phyloP scores from a whole-genome alignment of 2,797 vertebrate species.

The Spinus olivaceus region DNA sequence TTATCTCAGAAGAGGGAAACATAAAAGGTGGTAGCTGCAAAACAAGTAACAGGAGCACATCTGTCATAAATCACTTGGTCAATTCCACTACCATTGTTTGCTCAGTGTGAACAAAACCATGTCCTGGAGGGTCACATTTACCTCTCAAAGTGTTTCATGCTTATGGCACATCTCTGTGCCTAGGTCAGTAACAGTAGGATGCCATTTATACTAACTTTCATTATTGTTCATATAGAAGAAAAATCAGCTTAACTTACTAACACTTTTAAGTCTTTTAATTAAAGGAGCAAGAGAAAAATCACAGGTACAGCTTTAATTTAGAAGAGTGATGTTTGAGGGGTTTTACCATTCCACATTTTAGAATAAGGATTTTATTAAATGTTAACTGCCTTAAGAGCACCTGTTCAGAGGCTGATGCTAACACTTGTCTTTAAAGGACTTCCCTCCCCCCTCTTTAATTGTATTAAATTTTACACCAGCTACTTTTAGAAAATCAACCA shows the following conservation, averaged over 20 bases:
- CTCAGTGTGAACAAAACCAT: not conserved
- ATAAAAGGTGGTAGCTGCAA: not conserved
- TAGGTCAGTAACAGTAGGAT: not conserved
- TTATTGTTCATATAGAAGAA: not conserved
- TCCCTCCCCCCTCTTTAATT: rapidly evolving
- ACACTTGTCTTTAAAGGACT: not conserved
- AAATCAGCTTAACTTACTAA: not conserved
- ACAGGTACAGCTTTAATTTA: not conserved
- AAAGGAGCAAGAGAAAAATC: not conserved
- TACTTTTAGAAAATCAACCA: not conserved
- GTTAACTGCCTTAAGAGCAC: not conserved
- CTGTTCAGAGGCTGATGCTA: not conserved
- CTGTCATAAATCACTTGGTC: not conserved
- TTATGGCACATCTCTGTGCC: not conserved
- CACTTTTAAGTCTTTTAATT: not conserved
- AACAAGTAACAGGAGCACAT: not conserved
- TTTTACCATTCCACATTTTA: not conserved
- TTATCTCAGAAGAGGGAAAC: not conserved
- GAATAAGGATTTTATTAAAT: not conserved
- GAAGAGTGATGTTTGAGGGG: not conserved
- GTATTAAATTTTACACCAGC: not conserved
- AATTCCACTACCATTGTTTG: rapidly evolving
- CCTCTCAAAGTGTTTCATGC: not conserved
- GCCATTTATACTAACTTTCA: not conserved
- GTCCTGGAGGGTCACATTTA: not conserved